These are phyloP conservation scores for Smittia sp. DNA, from an alignment of 2,888 invertebrate genomes.

Conservation along the genomic window DNA sequence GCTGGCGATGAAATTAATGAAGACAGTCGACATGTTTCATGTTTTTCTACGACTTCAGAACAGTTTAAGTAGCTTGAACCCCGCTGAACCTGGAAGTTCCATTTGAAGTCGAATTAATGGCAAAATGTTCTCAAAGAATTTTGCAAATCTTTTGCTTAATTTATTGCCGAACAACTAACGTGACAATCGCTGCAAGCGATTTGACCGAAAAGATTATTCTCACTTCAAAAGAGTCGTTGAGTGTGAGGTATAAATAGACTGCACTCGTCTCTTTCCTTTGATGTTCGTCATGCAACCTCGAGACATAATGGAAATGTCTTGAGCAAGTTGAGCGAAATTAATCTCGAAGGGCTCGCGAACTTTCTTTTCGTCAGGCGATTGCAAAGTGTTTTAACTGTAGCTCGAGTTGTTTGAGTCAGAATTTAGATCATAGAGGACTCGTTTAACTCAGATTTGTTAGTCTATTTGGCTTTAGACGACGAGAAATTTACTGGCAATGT, in stretches of 20 bases:
- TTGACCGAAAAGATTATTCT: not conserved
- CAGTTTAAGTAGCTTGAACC: not conserved
- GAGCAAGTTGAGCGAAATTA: not conserved
- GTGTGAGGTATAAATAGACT: not conserved
- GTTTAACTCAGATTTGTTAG: not conserved
- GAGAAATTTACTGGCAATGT: not conserved
- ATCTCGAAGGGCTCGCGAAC: not conserved
- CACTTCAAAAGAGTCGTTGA: constrained; percentile 1
- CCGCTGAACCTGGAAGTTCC: not conserved
- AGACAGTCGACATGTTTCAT: constrained; percentile 14
- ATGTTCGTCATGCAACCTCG: constrained; percentile 1
- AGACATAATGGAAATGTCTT: constrained; percentile 13
- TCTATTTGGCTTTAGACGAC: not conserved
- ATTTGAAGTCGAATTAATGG: constrained; percentile 9
- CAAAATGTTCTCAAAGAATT: not conserved
- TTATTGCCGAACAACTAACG: not conserved
- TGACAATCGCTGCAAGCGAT: not conserved
- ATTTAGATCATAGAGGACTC: not conserved
- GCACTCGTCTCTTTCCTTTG: not conserved
- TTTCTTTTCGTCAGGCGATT: not conserved
- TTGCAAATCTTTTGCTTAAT: constrained; percentile 14
- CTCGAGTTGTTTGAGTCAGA: not conserved
- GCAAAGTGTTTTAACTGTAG: not conserved
- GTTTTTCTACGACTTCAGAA: not conserved
- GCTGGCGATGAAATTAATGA: not conserved